Base-by-base conservation (phyloP, 92 coral and sea anemone species). In the Porites evermanni region DNA sequence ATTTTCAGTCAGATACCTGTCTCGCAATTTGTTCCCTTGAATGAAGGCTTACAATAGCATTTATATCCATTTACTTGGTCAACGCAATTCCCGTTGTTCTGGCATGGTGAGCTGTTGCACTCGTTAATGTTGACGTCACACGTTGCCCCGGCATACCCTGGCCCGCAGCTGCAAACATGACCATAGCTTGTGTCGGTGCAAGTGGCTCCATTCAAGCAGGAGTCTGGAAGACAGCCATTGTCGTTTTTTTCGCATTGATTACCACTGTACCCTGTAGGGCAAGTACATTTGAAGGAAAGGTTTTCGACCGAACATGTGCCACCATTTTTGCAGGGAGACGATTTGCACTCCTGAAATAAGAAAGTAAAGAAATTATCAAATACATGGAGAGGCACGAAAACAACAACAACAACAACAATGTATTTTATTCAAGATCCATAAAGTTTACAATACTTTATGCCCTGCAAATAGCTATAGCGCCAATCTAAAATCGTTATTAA, bases 31-130 rank as follows among this genome's bases (percentile, higher is more conserved):
- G 80, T 53, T 59, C 99, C 99, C 24, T 88, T 87, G 76, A 82
- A 97, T 24, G 95, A 93, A 58, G 98, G 92, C 71, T 85, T 88
- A 51, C 99, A 97, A 54, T 91, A 82, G 68, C 99, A 97, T 44
- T 80, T 93, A 82, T 89, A 97, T 13, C 93, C 98, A 69, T 91
- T 89, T 4, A 70, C 79, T 67, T 90, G 87, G 72, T 97, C 98
- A 58, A 95, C 91, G 74, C 99, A 97, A 69, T 77, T 77, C 29
- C 95, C 99, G 83, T 91, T 91, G 85, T 97, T 91, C 81, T 77
- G 84, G 77, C 99, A 97, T 19, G 99, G 99, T 29, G 95, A 69
- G 56, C 91, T 88, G 29, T 94, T 90, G 72, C 99, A 97, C 38
- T 89, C 97, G 70, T 97, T 95, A 44, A 95, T 71, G 74, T 97